phyloP scores from a whole-genome alignment of 2,797 vertebrate genomes.

The Siniperca undulata region DNA sequence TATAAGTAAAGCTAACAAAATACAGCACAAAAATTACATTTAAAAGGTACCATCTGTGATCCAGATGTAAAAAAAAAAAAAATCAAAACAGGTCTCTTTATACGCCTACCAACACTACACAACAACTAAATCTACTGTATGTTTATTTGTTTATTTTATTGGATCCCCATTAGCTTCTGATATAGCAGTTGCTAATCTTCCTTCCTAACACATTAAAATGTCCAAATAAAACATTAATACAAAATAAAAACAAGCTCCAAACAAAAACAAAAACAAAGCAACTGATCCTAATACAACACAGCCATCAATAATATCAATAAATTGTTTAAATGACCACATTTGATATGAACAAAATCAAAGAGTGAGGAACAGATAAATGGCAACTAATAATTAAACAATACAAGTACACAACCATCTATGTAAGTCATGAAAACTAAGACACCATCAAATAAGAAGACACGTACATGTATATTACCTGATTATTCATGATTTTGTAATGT shows the following conservation, averaged over 20 bases:
- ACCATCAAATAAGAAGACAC: not conserved
- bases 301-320: not conserved
- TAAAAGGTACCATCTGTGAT: not conserved
- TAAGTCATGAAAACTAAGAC: not conserved
- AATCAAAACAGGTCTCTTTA: not conserved
- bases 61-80: not conserved
- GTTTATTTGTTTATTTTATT: not conserved
- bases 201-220: not conserved
- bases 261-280: not conserved
- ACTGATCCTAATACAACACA: not conserved
- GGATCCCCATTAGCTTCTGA: not conserved
- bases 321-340: not conserved
- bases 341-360: not conserved
- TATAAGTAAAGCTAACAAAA: not conserved
- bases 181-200: not conserved
- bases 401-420: not conserved
- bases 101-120: not conserved
- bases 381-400: not conserved
- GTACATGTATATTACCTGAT: not conserved
- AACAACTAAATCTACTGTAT: not conserved
- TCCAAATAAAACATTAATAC: not conserved
- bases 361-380: not conserved
- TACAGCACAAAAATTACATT: not conserved
- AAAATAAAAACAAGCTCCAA: not conserved
- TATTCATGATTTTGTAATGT: not conserved